Conservation (phyloP, 2,113 vertebrate species). For the Bujurquina vittata region DNA sequence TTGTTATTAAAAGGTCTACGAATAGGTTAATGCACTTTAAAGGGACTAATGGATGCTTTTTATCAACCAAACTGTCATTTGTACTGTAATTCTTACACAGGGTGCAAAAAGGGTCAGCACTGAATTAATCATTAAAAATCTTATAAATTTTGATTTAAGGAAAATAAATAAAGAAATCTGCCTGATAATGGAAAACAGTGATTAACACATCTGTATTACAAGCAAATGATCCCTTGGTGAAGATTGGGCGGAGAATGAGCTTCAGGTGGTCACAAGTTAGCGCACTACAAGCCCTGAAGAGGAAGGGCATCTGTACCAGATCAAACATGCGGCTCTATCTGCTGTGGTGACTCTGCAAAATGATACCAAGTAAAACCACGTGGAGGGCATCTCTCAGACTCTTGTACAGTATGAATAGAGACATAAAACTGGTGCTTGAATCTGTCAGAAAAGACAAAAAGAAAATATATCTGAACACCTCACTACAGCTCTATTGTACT, state of each 20-base stretch:
- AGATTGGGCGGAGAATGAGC: neutral
- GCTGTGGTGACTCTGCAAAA: neutral
- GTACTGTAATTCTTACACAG: neutral
- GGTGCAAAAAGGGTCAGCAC: neutral
- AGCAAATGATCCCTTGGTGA: neutral
- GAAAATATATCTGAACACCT: neutral
- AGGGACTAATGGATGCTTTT: neutral
- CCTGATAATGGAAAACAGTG: neutral
- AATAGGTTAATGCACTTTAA: neutral
- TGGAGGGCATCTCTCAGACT: neutral
- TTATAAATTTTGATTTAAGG: neutral
- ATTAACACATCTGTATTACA: neutral
- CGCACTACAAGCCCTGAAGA: neutral
- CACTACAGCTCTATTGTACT: neutral
- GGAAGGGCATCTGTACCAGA: neutral
- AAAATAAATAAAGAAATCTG: neutral
- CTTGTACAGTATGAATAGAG: neutral
- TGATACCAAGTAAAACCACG: neutral
- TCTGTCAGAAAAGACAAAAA: neutral
- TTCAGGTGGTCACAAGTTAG: neutral
- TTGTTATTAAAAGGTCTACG: neutral
- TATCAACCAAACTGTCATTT: neutral
- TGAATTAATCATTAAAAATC: neutral
- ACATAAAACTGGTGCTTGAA: constrained; percentile 3
- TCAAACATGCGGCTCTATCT: neutral